Conservation (phyloP, 2,113 vertebrate species). For the Mustela nigripes region DNA sequence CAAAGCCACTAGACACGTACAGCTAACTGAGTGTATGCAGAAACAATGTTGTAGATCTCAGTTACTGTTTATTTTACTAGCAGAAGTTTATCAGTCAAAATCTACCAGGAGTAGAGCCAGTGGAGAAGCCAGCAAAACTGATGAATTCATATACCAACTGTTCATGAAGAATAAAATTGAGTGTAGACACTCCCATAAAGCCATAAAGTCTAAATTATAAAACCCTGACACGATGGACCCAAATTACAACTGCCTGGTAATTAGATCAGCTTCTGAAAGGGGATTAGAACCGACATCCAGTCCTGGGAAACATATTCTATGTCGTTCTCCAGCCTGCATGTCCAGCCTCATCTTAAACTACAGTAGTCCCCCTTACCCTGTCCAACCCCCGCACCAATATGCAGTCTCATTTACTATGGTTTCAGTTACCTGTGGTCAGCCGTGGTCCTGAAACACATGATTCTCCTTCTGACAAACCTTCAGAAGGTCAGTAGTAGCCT, state of each 20-base stretch:
- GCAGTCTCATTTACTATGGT: neutral
- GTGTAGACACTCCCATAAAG: neutral
- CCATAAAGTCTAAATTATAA: neutral
- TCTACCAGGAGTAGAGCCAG: neutral
- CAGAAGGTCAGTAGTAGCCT: neutral
- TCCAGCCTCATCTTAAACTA: neutral
- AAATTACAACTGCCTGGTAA: neutral
- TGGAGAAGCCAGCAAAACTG: neutral
- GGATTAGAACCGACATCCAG: neutral
- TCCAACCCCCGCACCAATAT: neutral
- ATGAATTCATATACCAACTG: neutral
- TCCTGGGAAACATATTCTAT: neutral
- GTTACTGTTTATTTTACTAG: slow-evolving; percentile 74
- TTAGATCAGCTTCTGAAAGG: neutral
- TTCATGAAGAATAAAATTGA: neutral
- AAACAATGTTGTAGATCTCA: slow-evolving; percentile 60
- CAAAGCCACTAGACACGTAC: slow-evolving; percentile 74
- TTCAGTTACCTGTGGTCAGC: neutral
- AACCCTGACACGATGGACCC: neutral
- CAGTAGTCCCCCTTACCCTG: neutral
- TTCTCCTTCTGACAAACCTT: neutral
- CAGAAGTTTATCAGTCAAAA: slow-evolving; percentile 76
- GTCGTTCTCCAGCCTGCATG: neutral
- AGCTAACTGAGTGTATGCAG: slow-evolving; percentile 58
- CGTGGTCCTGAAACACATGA: neutral